phyloP scores from a whole-genome alignment of 2,113 vertebrate genomes.

The Dipodomys ordii region DNA sequence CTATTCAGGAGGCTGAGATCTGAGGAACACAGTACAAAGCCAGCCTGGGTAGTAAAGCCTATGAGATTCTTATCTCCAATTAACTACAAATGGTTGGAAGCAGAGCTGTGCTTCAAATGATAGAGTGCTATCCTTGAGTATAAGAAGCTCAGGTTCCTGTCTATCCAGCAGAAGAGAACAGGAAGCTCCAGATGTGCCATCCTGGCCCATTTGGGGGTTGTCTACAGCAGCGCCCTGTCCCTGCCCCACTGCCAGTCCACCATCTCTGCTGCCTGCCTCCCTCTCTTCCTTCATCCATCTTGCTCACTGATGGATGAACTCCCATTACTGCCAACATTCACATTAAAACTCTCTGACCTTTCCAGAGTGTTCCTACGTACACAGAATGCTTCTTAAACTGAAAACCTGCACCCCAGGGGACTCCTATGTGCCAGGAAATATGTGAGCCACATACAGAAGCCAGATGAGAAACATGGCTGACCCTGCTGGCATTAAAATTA shows the following conservation, averaged over 20 bases:
- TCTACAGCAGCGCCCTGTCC: too few relatives aligned
- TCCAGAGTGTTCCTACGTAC: conserved; percentile 38
- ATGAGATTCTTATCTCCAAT: too few relatives aligned
- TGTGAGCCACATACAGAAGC: background rate
- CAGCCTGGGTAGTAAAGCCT: too few relatives aligned
- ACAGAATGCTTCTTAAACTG: conserved; percentile 37
- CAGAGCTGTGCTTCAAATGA: too few relatives aligned
- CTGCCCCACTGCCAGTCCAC: too few relatives aligned
- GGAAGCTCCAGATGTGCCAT: accelerated
- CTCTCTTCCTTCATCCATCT: background rate
- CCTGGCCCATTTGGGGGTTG: background rate
- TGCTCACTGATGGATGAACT: background rate
- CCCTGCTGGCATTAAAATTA: conserved; percentile 33
- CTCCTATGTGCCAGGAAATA: background rate
- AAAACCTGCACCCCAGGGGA: background rate
- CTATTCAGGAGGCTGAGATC: background rate
- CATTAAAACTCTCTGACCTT: conserved; percentile 64
- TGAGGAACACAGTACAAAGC: too few relatives aligned
- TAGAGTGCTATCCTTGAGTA: too few relatives aligned
- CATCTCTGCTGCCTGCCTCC: too few relatives aligned
- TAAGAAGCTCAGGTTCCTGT: too few relatives aligned
- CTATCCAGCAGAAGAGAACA: background rate
- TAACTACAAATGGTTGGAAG: too few relatives aligned
- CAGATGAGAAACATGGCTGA: background rate
- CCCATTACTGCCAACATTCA: conserved; percentile 10